These are phyloP conservation scores for Anseranas semipalmata DNA, from an alignment of 2,113 vertebrate species.

Conservation along the genomic window DNA sequence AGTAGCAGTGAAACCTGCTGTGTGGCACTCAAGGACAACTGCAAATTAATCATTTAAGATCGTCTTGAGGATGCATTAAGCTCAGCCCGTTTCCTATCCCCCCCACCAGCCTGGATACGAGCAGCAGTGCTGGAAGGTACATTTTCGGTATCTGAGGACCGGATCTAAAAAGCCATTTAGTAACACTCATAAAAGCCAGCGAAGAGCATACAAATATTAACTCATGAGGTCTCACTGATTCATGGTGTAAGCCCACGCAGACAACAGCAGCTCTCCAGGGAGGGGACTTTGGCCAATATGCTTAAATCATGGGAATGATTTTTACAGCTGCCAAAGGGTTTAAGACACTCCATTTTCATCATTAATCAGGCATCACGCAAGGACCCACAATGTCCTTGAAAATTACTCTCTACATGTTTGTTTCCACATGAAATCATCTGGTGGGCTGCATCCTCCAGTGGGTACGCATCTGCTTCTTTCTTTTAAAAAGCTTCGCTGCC, in stretches of 20 bases:
- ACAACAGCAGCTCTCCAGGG: neutral
- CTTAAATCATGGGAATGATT: slow-evolving; percentile 2
- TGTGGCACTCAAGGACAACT: neutral
- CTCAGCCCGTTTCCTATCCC: slow-evolving; percentile 9
- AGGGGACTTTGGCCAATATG: neutral
- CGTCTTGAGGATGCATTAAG: slow-evolving; percentile 1
- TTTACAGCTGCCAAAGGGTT: slow-evolving; percentile 12
- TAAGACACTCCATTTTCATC: neutral
- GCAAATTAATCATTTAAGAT: neutral
- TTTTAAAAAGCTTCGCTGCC: neutral
- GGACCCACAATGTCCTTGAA: neutral
- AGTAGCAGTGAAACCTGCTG: neutral
- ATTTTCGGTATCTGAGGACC: neutral
- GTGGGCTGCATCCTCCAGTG: neutral
- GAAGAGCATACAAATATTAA: slow-evolving; percentile 1
- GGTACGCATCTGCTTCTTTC: neutral
- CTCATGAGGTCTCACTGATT: slow-evolving; percentile 14
- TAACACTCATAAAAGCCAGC: neutral
- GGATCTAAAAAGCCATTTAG: neutral
- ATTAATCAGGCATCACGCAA: neutral
- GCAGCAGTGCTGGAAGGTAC: neutral
- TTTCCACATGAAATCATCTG: slow-evolving; percentile 19
- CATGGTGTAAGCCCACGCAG: neutral
- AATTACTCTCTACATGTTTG: fast-evolving
- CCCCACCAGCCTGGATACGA: neutral